Base-by-base conservation (phyloP, 2,888 invertebrate genomes). In the Fabriciana adippe region DNA sequence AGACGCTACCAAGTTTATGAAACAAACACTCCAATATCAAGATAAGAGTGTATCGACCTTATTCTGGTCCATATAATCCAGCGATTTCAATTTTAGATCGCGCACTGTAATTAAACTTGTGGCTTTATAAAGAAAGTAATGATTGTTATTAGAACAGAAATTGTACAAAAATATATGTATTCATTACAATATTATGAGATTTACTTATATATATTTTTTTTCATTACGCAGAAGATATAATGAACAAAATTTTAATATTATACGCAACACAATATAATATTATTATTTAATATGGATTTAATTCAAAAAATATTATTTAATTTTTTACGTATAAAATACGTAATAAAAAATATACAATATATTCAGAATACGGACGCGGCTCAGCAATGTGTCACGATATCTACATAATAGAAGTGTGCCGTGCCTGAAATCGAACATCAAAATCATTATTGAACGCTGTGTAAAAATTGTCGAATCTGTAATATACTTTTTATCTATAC, bases 41-140 rank as follows among this genome's bases (percentile, higher is more conserved):
- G 73, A 73, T 73, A 73, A 72, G 66, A 69, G 68, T 61, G 48
- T 64, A 63, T n/a, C 66, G 68, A 69, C 61, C 73, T 62, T 72
- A 72, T 67, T 71, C 69, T 69, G 67, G 56, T 67, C n/a, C n/a
- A 45, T 48, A 64, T 56, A 64, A 70, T 60, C 59, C 26, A 35
- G 51, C 21, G 55, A 62, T 67, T 64, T 64, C 48, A 55, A 62
- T 55, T 59, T 56, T 26, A 63, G 54, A 50, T 59, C 65, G 62
- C 55, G 26, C 51, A 47, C 21, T 47, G 47, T 55, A 54, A 63
- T 63, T 63, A 55, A 4, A 15, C 31, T 50, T 31, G 50, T 51
- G 31, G 48, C 16, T 26, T 45, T 35, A 54, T 21, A 55, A 59
- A 61, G 14, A 48, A 35, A 15, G 5, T 35, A 55, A 55, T 59